Conservation (phyloP, 2,113 vertebrate species). For the Nerophis lumbriciformis region DNA sequence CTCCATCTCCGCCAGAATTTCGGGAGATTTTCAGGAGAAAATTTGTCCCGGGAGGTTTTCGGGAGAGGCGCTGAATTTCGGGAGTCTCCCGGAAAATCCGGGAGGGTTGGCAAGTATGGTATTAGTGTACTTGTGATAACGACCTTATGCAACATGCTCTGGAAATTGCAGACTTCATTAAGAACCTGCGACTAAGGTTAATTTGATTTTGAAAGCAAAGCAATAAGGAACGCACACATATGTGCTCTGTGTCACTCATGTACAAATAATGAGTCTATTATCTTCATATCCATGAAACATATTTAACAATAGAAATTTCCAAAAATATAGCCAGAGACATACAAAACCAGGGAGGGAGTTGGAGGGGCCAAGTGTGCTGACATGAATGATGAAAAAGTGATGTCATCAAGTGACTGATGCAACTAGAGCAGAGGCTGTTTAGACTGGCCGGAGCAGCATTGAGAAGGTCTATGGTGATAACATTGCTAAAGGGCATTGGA, state of each 20-base stretch:
- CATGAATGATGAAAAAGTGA: conserved; percentile 38
- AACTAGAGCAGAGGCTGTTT: conserved; percentile 45
- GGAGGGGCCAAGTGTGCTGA: conserved; percentile 7
- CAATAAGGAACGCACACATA: neutral
- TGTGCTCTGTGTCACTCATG: neutral
- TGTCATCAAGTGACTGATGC: conserved; percentile 47
- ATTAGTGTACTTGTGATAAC: neutral
- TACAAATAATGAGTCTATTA: neutral
- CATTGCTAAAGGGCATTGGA: conserved; percentile 7
- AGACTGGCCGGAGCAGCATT: conserved; percentile 25
- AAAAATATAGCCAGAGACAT: neutral
- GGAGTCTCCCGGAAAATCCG: no score
- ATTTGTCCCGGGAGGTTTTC: no score
- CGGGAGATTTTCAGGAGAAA: no score
- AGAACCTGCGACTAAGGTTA: neutral
- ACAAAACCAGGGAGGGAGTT: neutral
- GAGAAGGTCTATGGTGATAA: conserved; percentile 46
- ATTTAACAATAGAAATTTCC: neutral
- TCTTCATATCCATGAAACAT: neutral
- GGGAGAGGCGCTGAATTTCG: no score
- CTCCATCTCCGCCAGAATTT: no score
- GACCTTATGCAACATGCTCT: neutral
- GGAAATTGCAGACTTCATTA: neutral
- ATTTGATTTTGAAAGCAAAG: neutral
- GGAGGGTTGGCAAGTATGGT: no score